A percentile compares a stretch with the other conserved stretches of the same genome.
Conservation (phyloP, 92 coral and sea anemone species). For the Muricea muricata region DNA sequence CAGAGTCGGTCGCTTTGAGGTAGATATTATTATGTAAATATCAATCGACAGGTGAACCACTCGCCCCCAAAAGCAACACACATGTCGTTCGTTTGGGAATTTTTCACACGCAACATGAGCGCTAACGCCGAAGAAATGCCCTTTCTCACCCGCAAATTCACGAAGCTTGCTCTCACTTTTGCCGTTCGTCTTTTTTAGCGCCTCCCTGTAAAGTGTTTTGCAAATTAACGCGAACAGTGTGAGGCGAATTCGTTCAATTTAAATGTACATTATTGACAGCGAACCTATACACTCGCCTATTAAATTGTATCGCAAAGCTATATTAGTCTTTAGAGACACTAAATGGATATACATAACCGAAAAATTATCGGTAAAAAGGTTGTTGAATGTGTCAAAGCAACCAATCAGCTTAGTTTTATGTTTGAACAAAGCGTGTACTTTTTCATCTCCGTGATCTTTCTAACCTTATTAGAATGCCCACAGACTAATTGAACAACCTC, state of each 20-base stretch:
- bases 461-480: background rate
- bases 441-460: background rate
- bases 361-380: slow-evolving; percentile 16
- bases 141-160: background rate
- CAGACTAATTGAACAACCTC: slow-evolving; percentile 24
- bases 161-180: background rate
- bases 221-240: slow-evolving; percentile 47
- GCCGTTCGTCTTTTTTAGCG: background rate
- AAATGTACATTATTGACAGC: slow-evolving; percentile 30
- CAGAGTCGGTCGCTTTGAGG: slow-evolving; percentile 30
- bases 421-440: background rate
- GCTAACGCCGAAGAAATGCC: background rate
- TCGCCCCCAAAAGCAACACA: slow-evolving; percentile 13
- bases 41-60: slow-evolving; percentile 27
- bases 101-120: slow-evolving; percentile 2
- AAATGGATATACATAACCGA: slow-evolving; percentile 11
- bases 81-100: slow-evolving; percentile 16
- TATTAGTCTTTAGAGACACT: slow-evolving; percentile 19
- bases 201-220: background rate
- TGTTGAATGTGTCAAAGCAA: background rate
- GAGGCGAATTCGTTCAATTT: slow-evolving; percentile 35
- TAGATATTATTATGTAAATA: slow-evolving; percentile 44
- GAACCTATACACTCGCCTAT: slow-evolving; percentile 12
- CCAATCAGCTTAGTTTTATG: background rate
- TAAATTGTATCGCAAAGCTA: slow-evolving; percentile 5